Evolutionary conservation across 2,113 vertebrate genomes (phyloP).

Genomic region (Corythoichthys intestinalis): DNA sequence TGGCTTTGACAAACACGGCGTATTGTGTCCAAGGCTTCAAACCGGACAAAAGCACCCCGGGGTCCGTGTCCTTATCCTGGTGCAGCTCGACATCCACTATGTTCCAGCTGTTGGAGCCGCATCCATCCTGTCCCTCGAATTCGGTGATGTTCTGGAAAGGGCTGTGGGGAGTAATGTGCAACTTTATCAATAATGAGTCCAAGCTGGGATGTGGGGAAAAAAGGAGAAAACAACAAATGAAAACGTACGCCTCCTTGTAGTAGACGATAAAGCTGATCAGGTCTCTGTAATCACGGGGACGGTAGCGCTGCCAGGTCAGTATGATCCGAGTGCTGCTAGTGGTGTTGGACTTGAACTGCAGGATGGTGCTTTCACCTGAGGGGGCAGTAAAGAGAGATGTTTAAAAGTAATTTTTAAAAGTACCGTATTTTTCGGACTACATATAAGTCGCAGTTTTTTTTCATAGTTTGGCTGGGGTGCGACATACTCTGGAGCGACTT

Average conservation of each 20-base stretch:
- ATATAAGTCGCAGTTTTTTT: no score
- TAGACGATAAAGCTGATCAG: constrained; percentile 97
- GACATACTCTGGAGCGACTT: no score
- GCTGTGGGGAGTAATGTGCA: constrained; percentile 30
- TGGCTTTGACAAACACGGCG: constrained; percentile 91
- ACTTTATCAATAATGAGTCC: background rate
- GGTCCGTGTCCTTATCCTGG: constrained; percentile 80
- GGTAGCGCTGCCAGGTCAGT: constrained; percentile 89
- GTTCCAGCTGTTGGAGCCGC: constrained; percentile 97
- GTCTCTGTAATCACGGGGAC: constrained; percentile 87
- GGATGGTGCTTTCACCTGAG: constrained; percentile 83
- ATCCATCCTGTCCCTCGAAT: constrained; percentile 91
- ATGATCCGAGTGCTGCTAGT: constrained; percentile 87
- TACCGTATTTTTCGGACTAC: no score
- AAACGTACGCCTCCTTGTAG: constrained; percentile 96
- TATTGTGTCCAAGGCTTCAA: constrained; percentile 97
- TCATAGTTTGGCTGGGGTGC: no score
- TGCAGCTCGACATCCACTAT: constrained; percentile 94
- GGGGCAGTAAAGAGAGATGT: background rate
- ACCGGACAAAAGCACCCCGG: constrained; percentile 80
- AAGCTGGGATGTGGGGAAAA: background rate
- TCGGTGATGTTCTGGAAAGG: constrained; percentile 87
- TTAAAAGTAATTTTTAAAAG: background rate
- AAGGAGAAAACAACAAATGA: background rate
- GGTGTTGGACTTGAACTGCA: constrained; percentile 86